Conservation (phyloP, 2,888 invertebrate genomes). For the Drosophila birchii region DNA sequence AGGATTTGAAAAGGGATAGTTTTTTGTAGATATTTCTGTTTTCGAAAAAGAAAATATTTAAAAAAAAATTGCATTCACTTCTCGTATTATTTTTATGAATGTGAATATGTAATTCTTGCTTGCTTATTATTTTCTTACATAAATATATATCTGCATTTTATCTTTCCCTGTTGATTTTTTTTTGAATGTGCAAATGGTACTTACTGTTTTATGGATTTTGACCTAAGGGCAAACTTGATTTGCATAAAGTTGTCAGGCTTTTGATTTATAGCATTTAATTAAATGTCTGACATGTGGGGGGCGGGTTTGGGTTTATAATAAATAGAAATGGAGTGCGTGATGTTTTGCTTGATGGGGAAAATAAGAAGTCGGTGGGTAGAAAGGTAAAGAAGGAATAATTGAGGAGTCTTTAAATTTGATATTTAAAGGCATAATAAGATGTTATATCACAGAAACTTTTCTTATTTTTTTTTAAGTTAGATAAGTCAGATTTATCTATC, state of each 20-base stretch:
- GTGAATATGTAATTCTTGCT: neutral
- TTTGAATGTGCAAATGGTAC: conserved; percentile 7
- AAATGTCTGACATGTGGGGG: conserved; percentile 51
- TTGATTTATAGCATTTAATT: conserved; percentile 75
- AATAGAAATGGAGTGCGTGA: conserved; percentile 1
- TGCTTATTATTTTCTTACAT: conserved; percentile 20
- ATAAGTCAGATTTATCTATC: neutral
- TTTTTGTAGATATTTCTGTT: neutral
- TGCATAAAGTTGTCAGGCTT: conserved; percentile 61
- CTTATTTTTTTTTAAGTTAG: too few relatives aligned
- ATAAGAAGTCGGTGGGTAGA: neutral
- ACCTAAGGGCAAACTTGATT: conserved; percentile 49
- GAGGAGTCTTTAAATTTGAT: neutral
- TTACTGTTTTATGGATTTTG: conserved; percentile 29
- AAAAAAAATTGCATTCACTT: conserved; percentile 5
- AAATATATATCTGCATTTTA: conserved; percentile 16
- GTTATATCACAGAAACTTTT: too few relatives aligned
- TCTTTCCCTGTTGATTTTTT: conserved; percentile 42
- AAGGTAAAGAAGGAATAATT: too few relatives aligned
- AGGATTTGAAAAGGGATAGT: conserved; percentile 31
- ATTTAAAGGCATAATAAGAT: too few relatives aligned
- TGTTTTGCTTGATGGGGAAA: neutral
- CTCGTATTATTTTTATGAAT: neutral
- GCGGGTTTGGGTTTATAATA: neutral
- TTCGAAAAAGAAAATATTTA: too few relatives aligned